Percentiles rank a stretch among this genome's conserved stretches.
These are phyloP conservation scores for Pomatostomus ruficeps DNA, from an alignment of 2,113 vertebrate species.

Conservation along the genomic window DNA sequence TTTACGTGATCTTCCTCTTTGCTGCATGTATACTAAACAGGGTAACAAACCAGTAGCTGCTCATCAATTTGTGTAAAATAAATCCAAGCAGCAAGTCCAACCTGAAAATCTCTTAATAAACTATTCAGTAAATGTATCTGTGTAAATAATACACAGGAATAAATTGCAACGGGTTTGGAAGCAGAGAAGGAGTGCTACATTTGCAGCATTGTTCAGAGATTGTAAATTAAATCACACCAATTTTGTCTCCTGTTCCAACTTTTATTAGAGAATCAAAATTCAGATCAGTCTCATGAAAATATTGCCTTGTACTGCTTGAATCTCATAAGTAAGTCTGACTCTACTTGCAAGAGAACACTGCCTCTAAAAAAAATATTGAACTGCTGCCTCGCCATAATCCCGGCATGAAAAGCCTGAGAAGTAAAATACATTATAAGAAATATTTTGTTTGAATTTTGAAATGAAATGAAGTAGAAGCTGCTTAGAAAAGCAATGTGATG, in stretches of 20 bases:
- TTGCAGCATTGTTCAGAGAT: background rate
- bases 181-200: background rate
- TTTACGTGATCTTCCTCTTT: background rate
- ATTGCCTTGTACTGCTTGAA: background rate
- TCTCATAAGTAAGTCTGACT: background rate
- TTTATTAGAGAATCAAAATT: slow-evolving; percentile 56
- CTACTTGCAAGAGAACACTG: background rate
- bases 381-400: background rate
- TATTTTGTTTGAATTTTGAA: background rate
- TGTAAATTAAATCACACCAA: slow-evolving; percentile 50
- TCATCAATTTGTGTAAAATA: slow-evolving; percentile 3
- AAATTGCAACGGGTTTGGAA: background rate
- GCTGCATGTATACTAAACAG: background rate
- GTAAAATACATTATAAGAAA: background rate
- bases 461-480: background rate
- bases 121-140: slow-evolving; percentile 19
- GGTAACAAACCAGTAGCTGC: background rate
- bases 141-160: slow-evolving; percentile 4
- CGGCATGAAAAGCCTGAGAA: background rate
- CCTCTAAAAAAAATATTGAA: background rate
- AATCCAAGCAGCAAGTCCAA: background rate
- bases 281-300: slow-evolving; percentile 19
- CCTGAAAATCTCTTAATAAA: slow-evolving; percentile 36
- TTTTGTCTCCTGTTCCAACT: slow-evolving; percentile 27
- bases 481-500: background rate